Percentiles rank a stretch among this genome's conserved stretches.
phyloP scores from a whole-genome alignment of 2,888 invertebrate genomes.

The Morpho achilles region DNA sequence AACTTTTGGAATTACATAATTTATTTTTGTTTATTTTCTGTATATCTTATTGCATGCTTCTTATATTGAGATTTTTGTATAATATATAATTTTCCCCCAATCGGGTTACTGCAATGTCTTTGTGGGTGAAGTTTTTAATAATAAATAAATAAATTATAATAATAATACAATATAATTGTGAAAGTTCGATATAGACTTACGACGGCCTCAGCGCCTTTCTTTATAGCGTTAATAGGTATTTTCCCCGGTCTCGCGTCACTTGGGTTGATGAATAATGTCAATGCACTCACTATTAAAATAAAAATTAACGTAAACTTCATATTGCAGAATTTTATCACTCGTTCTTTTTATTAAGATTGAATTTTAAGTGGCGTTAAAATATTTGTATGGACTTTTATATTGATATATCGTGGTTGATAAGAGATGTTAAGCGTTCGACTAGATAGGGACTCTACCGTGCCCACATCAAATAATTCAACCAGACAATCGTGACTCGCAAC shows the following conservation, averaged over 20 bases:
- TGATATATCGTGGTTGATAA: not conserved
- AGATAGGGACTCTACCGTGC: slow-evolving; percentile 26
- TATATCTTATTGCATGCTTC: too few species aligned
- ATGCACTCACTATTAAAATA: slow-evolving; percentile 21
- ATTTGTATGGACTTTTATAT: slow-evolving; percentile 14
- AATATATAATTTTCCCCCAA: not conserved
- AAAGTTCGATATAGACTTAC: slow-evolving; percentile 28
- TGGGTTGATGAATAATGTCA: slow-evolving; percentile 21
- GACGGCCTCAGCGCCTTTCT: slow-evolving; percentile 40
- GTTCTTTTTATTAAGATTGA: not conserved
- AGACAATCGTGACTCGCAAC: slow-evolving; percentile 3
- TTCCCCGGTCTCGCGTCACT: slow-evolving; percentile 38
- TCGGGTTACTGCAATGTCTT: too few species aligned
- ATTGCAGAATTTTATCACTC: slow-evolving; percentile 7
- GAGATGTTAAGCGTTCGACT: slow-evolving; percentile 7
- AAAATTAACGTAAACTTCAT: slow-evolving; percentile 28
- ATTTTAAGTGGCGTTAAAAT: slow-evolving; percentile 1
- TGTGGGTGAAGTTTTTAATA: too few species aligned
- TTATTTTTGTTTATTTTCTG: too few species aligned
- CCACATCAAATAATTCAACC: slow-evolving; percentile 1
- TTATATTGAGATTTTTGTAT: not conserved
- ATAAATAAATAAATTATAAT: not conserved
- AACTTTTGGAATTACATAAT: too few species aligned
- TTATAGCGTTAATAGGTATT: slow-evolving; percentile 41
- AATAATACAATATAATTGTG: too few species aligned